Evolutionary conservation across 2,888 invertebrate genomes (phyloP), one percentile per base, ranked within the genome.

Genomic region (Allacma fusca): DNA sequence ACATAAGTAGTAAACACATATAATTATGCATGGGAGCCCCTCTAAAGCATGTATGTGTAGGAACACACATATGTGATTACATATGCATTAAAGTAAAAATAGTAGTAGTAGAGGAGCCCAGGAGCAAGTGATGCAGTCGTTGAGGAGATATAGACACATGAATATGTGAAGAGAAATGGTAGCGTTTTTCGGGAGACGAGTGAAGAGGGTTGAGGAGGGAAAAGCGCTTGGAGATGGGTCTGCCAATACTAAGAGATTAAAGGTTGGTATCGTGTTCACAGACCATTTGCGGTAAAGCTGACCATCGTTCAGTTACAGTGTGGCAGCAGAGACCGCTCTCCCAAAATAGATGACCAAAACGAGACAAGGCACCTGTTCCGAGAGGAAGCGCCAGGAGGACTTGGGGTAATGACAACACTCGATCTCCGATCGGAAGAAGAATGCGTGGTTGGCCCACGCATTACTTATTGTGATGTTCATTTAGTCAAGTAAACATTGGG

Each of bases 201-300:
- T 62, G 59, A 28, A 44, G 75, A 44, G 43, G 62, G 76, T 62
- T 59, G 44, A 43, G 65, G n/a, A 26, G 62, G 62, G 23, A 26
- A 44, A 43, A 50, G 70, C 1, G 62, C 26, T 62, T 57, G 71
- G 65, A 69, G 69, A 73, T 73, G 50, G 73, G 73, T 59, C 73
- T 40, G 62, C 23, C 28, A 29, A 71, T 71, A 62, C 73, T 73
- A 50, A 76, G 78, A 79, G 76, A 71, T 76, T 76, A 77, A 79
- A 68, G 62, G 71, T 76, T 79, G 80, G 81, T 83, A 83, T 83
- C 83, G 83, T 82, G 83, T 83, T 83, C 83, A 83, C 83, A 83
- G 81, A 78, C 82, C 83, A 83, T 83, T 83, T 83, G 78, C 78
- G 70, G 68, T 62, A 76, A 69, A 68, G 69, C 75, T 75, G 44